Conservation (phyloP, 92 coral and sea anemone genomes). For the Actinostola sp. region DNA sequence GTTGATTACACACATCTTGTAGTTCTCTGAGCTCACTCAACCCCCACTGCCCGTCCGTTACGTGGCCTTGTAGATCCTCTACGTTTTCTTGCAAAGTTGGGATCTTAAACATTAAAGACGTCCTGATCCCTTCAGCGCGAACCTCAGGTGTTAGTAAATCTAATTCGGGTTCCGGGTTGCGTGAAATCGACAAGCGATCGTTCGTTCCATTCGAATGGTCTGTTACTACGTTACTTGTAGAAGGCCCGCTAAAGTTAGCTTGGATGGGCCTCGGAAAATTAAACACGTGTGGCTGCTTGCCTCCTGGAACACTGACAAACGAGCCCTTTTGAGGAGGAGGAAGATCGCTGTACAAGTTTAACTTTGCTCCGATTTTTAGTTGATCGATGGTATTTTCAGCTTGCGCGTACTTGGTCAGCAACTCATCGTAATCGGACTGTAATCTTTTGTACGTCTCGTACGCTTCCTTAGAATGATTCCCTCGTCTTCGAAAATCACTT, state of each 20-base stretch:
- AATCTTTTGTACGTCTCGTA: slow-evolving; percentile 79
- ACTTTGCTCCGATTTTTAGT: slow-evolving; percentile 90
- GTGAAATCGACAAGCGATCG: not conserved
- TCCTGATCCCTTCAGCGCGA: slow-evolving; percentile 67
- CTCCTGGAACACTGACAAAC: slow-evolving; percentile 55
- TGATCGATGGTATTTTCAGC: slow-evolving; percentile 99
- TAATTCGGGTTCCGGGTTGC: slow-evolving; percentile 20
- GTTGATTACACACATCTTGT: slow-evolving; percentile 76
- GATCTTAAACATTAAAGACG: slow-evolving; percentile 72
- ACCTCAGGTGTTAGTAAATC: slow-evolving; percentile 62
- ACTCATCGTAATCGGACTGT: slow-evolving; percentile 89
- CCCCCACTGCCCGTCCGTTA: slow-evolving; percentile 71
- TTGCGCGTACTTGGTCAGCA: slow-evolving; percentile 87
- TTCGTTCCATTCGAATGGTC: slow-evolving; percentile 27
- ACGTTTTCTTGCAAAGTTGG: slow-evolving; percentile 82
- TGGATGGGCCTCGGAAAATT: slow-evolving; percentile 73
- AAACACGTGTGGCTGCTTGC: slow-evolving; percentile 70
- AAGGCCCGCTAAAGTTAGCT: slow-evolving; percentile 68
- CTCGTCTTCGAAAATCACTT: slow-evolving; percentile 48
- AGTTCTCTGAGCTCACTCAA: slow-evolving; percentile 74
- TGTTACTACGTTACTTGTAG: slow-evolving; percentile 22
- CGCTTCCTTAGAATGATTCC: slow-evolving; percentile 53
- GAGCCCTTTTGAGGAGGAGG: slow-evolving; percentile 85
- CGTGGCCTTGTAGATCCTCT: slow-evolving; percentile 73
- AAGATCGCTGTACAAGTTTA: slow-evolving; percentile 92